Base-by-base conservation (phyloP, 1,140 invertebrate genomes). In the Danaus plexippus region DNA sequence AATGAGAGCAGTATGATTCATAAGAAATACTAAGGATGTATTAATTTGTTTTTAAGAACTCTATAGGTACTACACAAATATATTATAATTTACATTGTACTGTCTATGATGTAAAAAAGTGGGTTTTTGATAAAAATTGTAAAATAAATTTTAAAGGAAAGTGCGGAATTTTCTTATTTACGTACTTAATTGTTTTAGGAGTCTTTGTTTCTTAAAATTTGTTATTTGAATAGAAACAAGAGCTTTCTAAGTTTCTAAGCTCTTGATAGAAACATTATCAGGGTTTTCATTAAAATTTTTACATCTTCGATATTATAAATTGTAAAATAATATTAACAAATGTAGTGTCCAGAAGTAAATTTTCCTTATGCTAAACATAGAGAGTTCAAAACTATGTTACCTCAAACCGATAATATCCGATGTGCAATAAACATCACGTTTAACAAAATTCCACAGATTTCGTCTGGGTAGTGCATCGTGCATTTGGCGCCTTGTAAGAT, bases 401-500 rank as follows among this genome's bases (percentile, higher is more conserved):
- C 50, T 41, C 47, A 58, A 50, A 55, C 42, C 54, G 46, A 32
- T 65, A 67, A 67, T 64, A 61, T 54, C 53, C 59, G 41, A 53
- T 48, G 52, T 45, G 57, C 57, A 58, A 60, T 59, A 61, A 63
- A 65, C 46, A 66, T 68, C 67, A 68, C 64, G 62, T 67, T 53
- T 12, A 59, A 64, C 40, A 70, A 73, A 74, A 71, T 74, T 75
- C 70, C 60, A 57, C 64, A 66, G 64, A 71, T 69, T 64, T 74
- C 66, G 59, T 72, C 69, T 59, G 60, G 65, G 67, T 65, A 72
- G 64, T 80, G 77, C 81, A 82, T 68, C 72, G 69, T 71, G 77
- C 77, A 79, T 85, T 85, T 80, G 81, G 79, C 81, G 81, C 79
- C 79, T 83, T 73, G 62, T 70, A 66, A 75, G 77, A 80, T 79